Conservation (phyloP, 2,888 invertebrate species). For the Saturnia pavonia region DNA sequence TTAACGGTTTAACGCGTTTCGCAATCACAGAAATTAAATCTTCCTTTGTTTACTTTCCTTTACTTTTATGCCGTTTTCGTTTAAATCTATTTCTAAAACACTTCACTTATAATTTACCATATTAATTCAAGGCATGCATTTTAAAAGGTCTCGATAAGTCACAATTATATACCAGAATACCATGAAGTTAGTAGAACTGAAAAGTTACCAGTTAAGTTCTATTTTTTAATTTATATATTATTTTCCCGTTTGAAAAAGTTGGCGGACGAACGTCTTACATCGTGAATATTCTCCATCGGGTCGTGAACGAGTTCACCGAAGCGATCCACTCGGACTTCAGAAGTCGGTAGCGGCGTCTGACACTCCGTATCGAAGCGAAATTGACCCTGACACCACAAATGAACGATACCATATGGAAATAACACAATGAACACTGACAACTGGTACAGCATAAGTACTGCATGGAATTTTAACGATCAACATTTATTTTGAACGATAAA, state of each 20-base stretch:
- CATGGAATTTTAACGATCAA: conserved; percentile 28
- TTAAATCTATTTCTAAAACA: conserved; percentile 25
- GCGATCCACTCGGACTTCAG: conserved; percentile 86
- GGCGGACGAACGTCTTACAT: conserved; percentile 75
- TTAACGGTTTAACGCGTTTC: conserved; percentile 42
- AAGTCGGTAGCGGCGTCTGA: conserved; percentile 87
- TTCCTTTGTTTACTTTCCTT: conserved; percentile 41
- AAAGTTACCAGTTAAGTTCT: conserved; percentile 24
- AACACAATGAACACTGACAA: conserved; percentile 33
- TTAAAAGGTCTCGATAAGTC: neutral
- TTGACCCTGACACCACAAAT: conserved; percentile 86
- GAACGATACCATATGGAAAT: conserved; percentile 49
- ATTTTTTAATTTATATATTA: conserved; percentile 24
- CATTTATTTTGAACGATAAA: conserved; percentile 21
- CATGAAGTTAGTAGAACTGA: conserved; percentile 41
- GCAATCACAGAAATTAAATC: conserved; percentile 47
- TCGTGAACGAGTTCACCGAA: conserved; percentile 77
- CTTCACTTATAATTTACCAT: conserved; percentile 18
- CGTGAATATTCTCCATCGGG: conserved; percentile 76
- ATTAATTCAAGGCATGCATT: conserved; percentile 6
- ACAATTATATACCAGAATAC: conserved; percentile 36
- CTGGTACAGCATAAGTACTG: conserved; percentile 34
- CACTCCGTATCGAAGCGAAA: conserved; percentile 95
- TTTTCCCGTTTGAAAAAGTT: conserved; percentile 23
- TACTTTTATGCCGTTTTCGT: conserved; percentile 43